Percentiles rank a stretch among this genome's conserved stretches.
These are phyloP conservation scores for Tetraodon nigroviridis DNA, from an alignment of 2,113 vertebrate genomes.

Conservation along the genomic window DNA sequence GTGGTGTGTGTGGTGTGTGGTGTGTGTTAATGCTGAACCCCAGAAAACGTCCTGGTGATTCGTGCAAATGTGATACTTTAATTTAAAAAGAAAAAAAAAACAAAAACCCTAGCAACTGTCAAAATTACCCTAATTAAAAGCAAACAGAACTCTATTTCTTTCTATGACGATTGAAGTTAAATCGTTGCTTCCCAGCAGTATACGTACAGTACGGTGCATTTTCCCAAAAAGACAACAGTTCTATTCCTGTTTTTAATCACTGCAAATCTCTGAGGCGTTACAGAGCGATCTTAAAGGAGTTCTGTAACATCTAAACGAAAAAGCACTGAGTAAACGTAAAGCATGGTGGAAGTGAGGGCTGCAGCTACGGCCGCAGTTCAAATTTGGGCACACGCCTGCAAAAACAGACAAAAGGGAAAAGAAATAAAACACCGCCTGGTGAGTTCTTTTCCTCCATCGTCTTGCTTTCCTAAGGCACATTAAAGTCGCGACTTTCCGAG, in stretches of 20 bases:
- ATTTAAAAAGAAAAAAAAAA: background rate
- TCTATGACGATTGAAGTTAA: constrained; percentile 47
- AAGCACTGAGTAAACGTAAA: constrained; percentile 25
- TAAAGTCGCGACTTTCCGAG: constrained; percentile 48
- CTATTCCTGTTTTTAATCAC: constrained; percentile 24
- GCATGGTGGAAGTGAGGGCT: constrained; percentile 15
- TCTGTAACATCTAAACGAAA: constrained; percentile 20
- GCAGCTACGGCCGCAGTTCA: constrained; percentile 40
- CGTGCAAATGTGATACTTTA: constrained; percentile 16
- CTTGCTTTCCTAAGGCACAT: constrained; percentile 89
- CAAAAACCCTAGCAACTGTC: constrained; percentile 46
- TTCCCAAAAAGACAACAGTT: constrained; percentile 6
- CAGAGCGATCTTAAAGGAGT: constrained; percentile 1
- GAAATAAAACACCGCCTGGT: constrained; percentile 31
- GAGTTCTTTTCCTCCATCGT: constrained; percentile 73
- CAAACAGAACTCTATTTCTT: constrained; percentile 35
- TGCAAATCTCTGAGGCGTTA: constrained; percentile 37
- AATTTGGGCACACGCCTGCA: constrained; percentile 35
- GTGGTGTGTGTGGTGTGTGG: too few species aligned
- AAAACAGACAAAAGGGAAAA: background rate
- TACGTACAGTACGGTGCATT: background rate
- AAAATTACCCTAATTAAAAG: constrained; percentile 51
- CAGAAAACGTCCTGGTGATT: constrained; percentile 13
- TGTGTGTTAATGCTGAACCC: too few species aligned
- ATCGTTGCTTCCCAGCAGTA: constrained; percentile 28